Conservation (phyloP, 2,113 vertebrate genomes). For the Antennarius striatus region DNA sequence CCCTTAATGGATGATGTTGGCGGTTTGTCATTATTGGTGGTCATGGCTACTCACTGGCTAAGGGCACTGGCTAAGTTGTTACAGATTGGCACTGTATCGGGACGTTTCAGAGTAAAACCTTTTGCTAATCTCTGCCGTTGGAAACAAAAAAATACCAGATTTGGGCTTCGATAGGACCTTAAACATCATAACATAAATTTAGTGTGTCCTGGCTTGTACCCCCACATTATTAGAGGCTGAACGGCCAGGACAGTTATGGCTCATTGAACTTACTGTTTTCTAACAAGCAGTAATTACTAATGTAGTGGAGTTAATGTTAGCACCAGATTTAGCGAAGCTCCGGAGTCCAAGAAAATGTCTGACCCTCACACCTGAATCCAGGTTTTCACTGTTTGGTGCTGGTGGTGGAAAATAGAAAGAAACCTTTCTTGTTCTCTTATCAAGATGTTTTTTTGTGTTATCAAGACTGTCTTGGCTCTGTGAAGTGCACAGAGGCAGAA, state of each 20-base stretch:
- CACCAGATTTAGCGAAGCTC: slow-evolving; percentile 30
- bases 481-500: slow-evolving; percentile 54
- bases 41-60: slow-evolving; percentile 26
- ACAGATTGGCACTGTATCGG: slow-evolving; percentile 63
- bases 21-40: slow-evolving; percentile 26
- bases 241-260: slow-evolving; percentile 57
- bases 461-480: slow-evolving; percentile 62
- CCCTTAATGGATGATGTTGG: slow-evolving; percentile 21
- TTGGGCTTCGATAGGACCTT: slow-evolving; percentile 67
- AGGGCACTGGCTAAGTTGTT: slow-evolving; percentile 43
- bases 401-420: slow-evolving; percentile 30
- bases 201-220: slow-evolving; percentile 59
- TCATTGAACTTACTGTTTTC: slow-evolving; percentile 49
- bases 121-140: slow-evolving; percentile 71
- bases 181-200: slow-evolving; percentile 66
- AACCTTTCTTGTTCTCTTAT: slow-evolving; percentile 47
- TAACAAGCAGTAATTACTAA: slow-evolving; percentile 61
- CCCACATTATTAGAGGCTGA: slow-evolving; percentile 64
- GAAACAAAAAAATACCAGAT: slow-evolving; percentile 66
- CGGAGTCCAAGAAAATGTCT: slow-evolving; percentile 27
- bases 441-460: slow-evolving; percentile 47
- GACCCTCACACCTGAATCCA: slow-evolving; percentile 38
- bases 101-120: slow-evolving; percentile 63
- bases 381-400: background rate
- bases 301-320: slow-evolving; percentile 38